Conservation (phyloP, 2,113 vertebrate species). For the Toxostoma redivivum region DNA sequence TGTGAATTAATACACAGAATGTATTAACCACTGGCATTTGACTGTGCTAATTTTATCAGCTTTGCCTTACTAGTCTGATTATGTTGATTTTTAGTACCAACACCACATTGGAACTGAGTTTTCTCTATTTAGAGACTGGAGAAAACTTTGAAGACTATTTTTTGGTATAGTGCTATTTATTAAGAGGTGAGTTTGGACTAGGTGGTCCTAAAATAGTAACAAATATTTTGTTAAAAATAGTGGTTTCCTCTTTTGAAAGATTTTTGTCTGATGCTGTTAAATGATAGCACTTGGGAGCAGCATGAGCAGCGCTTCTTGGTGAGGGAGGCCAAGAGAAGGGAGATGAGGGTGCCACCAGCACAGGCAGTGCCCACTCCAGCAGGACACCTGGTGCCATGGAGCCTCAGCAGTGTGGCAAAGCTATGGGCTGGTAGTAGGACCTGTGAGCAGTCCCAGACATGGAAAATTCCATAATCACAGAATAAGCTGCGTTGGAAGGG, state of each 20-base stretch:
- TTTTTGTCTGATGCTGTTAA: background rate
- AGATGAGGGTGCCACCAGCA: rapidly evolving
- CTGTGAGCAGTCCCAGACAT: background rate
- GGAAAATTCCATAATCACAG: background rate
- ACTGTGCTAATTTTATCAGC: background rate
- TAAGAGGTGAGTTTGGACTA: background rate
- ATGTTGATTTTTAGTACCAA: background rate
- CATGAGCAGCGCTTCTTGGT: rapidly evolving
- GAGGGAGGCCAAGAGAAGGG: background rate
- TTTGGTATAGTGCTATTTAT: background rate
- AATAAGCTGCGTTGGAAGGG: background rate
- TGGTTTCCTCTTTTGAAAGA: background rate
- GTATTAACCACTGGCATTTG: background rate
- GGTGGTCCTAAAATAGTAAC: background rate
- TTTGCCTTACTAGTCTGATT: background rate
- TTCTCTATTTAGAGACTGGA: background rate
- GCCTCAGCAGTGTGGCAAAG: too few species aligned
- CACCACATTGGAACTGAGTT: background rate
- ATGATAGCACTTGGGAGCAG: rapidly evolving
- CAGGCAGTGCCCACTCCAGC: background rate
- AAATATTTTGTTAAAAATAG: background rate
- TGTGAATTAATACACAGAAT: background rate
- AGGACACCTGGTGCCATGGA: rapidly evolving
- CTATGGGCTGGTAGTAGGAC: background rate
- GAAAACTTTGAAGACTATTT: background rate